These are phyloP conservation scores for Apogon hyalosoma DNA, from an alignment of 2,797 vertebrate genomes.

Conservation along the genomic window DNA sequence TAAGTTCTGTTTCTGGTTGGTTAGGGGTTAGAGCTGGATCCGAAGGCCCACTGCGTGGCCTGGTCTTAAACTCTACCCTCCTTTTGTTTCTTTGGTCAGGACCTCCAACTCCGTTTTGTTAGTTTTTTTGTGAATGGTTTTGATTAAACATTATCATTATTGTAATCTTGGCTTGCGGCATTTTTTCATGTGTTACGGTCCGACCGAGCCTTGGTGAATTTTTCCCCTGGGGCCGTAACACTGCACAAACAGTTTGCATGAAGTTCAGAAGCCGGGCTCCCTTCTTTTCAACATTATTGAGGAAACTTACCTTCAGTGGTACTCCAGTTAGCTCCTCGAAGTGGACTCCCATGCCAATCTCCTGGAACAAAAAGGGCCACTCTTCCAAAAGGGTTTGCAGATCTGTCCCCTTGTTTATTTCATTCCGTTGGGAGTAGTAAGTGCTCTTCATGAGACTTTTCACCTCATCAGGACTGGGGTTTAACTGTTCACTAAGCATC, in stretches of 20 bases:
- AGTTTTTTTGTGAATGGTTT: no score
- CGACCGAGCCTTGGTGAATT: no score
- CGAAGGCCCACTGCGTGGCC: no score
- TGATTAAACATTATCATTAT: no score
- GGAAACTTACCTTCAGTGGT: conserved; percentile 40
- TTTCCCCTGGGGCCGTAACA: no score
- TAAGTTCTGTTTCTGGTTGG: no score
- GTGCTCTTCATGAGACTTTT: conserved; percentile 28
- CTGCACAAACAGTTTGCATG: conserved; percentile 28
- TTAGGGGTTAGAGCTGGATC: no score
- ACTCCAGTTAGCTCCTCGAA: conserved; percentile 44
- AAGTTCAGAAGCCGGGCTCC: conserved; percentile 42
- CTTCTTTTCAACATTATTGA: conserved; percentile 38
- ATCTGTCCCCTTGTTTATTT: conserved; percentile 37
- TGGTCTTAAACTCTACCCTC: no score
- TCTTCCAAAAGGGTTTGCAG: conserved; percentile 31
- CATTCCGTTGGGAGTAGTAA: conserved; percentile 31
- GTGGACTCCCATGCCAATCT: conserved; percentile 39
- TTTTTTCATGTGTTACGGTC: no score
- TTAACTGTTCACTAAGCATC: conserved; percentile 3
- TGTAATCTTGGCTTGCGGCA: no score
- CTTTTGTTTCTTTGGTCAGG: no score
- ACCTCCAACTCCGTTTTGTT: no score
- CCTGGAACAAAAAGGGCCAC: conserved; percentile 53
- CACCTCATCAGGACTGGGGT: conserved; percentile 24